Percentiles rank a stretch among this genome's conserved stretches.
phyloP scores from a whole-genome alignment of 2,888 invertebrate species.

The Rutpela maculata region DNA sequence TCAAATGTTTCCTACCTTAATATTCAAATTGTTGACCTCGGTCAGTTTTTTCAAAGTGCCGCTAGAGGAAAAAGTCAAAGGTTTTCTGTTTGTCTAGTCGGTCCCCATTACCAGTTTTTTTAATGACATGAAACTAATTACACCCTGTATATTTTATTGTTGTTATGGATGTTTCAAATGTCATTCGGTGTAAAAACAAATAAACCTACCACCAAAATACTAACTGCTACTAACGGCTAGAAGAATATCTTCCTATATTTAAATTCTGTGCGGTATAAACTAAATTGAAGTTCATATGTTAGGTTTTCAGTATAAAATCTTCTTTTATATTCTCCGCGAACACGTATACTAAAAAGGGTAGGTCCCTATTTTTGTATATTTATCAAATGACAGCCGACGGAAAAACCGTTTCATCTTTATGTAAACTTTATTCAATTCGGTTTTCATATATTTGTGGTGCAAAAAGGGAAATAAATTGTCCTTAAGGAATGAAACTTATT shows the following conservation, averaged over 20 bases:
- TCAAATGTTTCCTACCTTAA: too few relatives aligned
- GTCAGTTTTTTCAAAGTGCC: too few relatives aligned
- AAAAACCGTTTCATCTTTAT: constrained; percentile 23
- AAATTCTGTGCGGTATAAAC: not conserved
- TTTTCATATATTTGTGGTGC: not conserved
- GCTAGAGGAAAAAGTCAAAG: too few relatives aligned
- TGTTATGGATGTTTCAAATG: too few relatives aligned
- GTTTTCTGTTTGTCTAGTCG: too few relatives aligned
- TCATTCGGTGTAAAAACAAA: too few relatives aligned
- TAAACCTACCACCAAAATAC: too few relatives aligned
- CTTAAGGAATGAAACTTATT: constrained; percentile 17
- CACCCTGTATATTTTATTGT: too few relatives aligned
- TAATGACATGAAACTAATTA: too few relatives aligned
- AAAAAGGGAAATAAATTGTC: constrained; percentile 26
- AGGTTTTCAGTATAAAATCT: not conserved
- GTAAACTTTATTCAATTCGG: constrained; percentile 29
- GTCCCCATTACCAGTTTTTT: too few relatives aligned
- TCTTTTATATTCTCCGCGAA: not conserved
- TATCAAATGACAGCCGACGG: constrained; percentile 19
- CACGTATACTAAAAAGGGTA: constrained; percentile 7
- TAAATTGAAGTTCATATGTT: constrained; percentile 8
- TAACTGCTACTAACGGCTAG: too few relatives aligned
- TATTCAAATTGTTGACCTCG: too few relatives aligned
- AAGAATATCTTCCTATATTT: not conserved
- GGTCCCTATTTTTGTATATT: constrained; percentile 14